These are phyloP conservation scores for Acrobasis consociella DNA, from an alignment of 2,888 invertebrate species.

Conservation along the genomic window DNA sequence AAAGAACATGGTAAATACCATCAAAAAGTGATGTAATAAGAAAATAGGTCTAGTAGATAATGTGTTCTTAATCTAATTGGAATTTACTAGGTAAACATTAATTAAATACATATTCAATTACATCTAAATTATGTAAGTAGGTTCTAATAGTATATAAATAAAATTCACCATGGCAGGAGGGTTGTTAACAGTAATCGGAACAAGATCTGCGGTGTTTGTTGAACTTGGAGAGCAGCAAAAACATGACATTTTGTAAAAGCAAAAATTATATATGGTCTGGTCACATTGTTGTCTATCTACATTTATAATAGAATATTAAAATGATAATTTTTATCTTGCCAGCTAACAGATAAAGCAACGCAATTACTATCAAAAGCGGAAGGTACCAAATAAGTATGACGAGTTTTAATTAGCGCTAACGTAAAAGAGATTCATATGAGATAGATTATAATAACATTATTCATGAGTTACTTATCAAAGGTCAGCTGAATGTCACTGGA, in stretches of 20 bases:
- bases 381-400: not conserved
- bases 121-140: too few species aligned
- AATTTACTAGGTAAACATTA: too few species aligned
- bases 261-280: not conserved
- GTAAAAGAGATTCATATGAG: not conserved
- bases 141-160: slow-evolving; percentile 31
- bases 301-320: not conserved
- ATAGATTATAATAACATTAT: not conserved
- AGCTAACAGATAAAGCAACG: slow-evolving; percentile 12
- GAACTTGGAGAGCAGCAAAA: slow-evolving; percentile 45
- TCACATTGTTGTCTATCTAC: slow-evolving; percentile 3
- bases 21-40: too few species aligned
- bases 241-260: slow-evolving; percentile 39
- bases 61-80: too few species aligned
- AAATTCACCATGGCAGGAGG: slow-evolving; percentile 43
- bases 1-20: too few species aligned
- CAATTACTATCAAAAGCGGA: not conserved
- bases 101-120: too few species aligned
- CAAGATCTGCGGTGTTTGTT: slow-evolving; percentile 31
- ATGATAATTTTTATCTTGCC: slow-evolving; percentile 11
- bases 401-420: too few species aligned
- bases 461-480: slow-evolving; percentile 40
- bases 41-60: too few species aligned
- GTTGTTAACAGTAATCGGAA: slow-evolving; percentile 37
- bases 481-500: slow-evolving; percentile 72